Conservation (phyloP, 1,140 invertebrate genomes). For the Nomia melanderi region DNA sequence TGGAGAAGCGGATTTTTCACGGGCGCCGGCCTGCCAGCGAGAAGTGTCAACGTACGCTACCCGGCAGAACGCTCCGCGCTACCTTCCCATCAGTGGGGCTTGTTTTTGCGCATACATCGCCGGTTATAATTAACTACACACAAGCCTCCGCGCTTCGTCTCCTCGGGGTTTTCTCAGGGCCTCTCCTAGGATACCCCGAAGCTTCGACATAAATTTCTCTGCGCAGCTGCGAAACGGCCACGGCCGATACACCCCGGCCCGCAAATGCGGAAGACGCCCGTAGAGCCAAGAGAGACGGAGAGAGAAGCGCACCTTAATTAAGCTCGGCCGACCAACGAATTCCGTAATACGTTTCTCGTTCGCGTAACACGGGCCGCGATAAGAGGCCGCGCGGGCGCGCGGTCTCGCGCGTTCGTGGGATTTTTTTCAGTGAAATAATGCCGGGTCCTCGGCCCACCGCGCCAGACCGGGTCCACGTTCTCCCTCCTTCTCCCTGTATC, state of each 20-base stretch:
- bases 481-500: too few species aligned
- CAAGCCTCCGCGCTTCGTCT: background rate
- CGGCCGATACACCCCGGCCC: background rate
- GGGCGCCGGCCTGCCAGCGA: too few species aligned
- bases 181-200: background rate
- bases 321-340: conserved; percentile 53
- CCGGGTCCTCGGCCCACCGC: background rate
- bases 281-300: conserved; percentile 21
- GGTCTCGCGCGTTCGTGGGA: conserved; percentile 59
- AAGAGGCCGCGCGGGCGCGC: conserved; percentile 35
- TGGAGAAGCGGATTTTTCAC: too few species aligned
- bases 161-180: background rate
- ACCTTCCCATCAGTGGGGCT: too few species aligned
- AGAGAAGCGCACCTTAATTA: conserved; percentile 56
- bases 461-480: too few species aligned
- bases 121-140: background rate
- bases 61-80: too few species aligned
- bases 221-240: conserved; percentile 7
- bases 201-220: background rate
- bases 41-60: too few species aligned
- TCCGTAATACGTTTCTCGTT: conserved; percentile 60
- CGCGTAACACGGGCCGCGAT: conserved; percentile 59
- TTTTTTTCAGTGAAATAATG: conserved; percentile 73
- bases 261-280: conserved; percentile 43
- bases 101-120: background rate